phyloP scores from a whole-genome alignment of 1,140 invertebrate species.

The Drosophila tani region DNA sequence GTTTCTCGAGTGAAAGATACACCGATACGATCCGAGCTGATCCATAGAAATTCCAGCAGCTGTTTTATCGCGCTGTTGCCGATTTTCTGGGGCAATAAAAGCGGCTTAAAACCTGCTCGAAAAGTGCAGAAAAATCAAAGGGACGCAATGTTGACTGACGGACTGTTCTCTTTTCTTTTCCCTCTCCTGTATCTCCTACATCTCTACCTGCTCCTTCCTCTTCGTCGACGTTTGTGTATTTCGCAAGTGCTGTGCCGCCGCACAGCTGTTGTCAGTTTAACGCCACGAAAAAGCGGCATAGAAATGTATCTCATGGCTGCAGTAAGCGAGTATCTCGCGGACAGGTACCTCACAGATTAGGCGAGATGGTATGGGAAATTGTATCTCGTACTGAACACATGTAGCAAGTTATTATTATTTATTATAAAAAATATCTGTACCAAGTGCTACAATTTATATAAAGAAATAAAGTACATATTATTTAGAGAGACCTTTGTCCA shows the following conservation, averaged over 20 bases:
- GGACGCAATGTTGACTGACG: constrained; percentile 17
- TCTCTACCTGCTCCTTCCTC: constrained; percentile 6
- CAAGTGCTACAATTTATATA: background rate
- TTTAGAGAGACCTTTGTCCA: no score
- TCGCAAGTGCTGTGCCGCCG: constrained; percentile 43
- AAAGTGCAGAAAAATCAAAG: constrained; percentile 35
- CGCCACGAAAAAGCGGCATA: constrained; percentile 21
- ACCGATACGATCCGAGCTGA: background rate
- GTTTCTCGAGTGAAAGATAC: constrained; percentile 14
- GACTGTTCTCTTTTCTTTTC: constrained; percentile 13
- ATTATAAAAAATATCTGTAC: background rate
- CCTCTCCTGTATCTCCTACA: background rate
- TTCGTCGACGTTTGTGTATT: constrained; percentile 14
- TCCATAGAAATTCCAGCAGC: constrained; percentile 26
- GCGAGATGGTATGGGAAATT: constrained; percentile 3
- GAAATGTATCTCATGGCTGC: constrained; percentile 67
- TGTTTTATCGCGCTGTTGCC: constrained; percentile 41
- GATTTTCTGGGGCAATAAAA: constrained; percentile 30
- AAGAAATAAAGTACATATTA: no score
- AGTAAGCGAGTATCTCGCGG: constrained; percentile 14
- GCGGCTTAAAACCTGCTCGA: constrained; percentile 24
- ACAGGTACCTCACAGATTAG: constrained; percentile 30
- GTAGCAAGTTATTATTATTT: background rate
- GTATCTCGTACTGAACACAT: constrained; percentile 7
- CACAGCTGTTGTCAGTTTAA: constrained; percentile 71